Evolutionary conservation across 1,140 invertebrate species (phyloP), one percentile per base, ranked within the genome.

Genomic region (Drosophila sucinea): DNA sequence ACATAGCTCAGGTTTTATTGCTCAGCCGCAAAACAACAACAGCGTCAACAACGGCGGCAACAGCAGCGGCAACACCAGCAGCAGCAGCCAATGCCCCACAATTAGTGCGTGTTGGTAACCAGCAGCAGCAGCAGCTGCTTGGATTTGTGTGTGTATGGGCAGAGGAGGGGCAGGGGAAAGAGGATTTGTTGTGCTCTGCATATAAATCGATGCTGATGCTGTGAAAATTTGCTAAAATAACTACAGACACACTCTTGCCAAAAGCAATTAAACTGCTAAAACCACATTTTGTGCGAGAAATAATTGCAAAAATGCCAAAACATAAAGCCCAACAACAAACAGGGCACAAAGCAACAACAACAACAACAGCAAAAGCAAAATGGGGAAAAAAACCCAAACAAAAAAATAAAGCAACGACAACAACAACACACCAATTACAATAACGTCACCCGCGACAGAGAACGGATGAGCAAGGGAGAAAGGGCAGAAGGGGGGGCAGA

Each of bases 241-340:
- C 84, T 89, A 79, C 84, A 75, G 73, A 87, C 77, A 83, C 47
- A 70, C 17, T 66, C 77, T 77, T 82, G 84, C 57, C 84, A 89
- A 89, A 89, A 89, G 84, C 85, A 89, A 89, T 89, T 89, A 89
- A 89, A 89, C 84, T 89, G 84, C 84, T 89, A 89, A 89, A 89
- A 89, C 84, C 84, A 89, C 84, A 89, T 89, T 89, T 89, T 89
- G 84, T 89, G 84, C 84, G 84, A 90, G 81, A 89, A 89, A 89
- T 89, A 89, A 89, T 89, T 89, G 85, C 84, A 79, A 89, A 87
- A 89, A 89, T 89, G 84, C 84, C 84, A 89, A 89, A 89, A 89
- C 84, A 89, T 89, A 89, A 89, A 83, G 85, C 80, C 84, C 70
- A 89, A 89, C 78, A 89, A 90, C 84, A 89, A 84, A 79, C 77